These are phyloP conservation scores for Hyaena hyaena DNA, from an alignment of 2,113 vertebrate genomes.

Conservation along the genomic window DNA sequence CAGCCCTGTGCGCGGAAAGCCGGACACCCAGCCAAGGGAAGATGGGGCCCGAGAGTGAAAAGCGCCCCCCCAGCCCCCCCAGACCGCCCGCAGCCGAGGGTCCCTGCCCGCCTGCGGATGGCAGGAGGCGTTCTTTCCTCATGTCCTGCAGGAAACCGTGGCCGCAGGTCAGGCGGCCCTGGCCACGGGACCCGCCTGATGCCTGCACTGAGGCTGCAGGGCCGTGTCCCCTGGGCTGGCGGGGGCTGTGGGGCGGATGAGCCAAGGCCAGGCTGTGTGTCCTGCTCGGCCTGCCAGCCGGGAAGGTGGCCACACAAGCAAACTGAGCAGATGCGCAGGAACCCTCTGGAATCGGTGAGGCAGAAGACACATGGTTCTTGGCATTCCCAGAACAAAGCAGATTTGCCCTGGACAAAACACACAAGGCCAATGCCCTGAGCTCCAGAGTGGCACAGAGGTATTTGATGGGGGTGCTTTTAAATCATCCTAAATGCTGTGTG, in stretches of 20 bases:
- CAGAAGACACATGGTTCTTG: not conserved
- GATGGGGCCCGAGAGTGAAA: not conserved
- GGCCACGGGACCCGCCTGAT: not conserved
- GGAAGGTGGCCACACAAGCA: not conserved
- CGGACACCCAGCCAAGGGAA: not conserved
- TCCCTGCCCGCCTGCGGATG: not conserved
- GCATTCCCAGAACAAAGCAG: not conserved
- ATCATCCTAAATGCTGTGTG: not conserved
- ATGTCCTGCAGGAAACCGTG: not conserved
- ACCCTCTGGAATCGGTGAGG: fast-evolving
- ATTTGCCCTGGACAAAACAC: fast-evolving
- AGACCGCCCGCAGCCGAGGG: not conserved
- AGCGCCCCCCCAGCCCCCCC: not conserved
- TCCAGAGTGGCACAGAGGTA: not conserved
- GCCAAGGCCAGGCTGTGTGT: not conserved
- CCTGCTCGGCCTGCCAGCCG: not conserved
- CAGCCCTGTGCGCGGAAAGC: not conserved
- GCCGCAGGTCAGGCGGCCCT: not conserved
- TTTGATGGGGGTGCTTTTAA: not conserved
- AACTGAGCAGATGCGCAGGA: not conserved
- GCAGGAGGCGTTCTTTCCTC: not conserved
- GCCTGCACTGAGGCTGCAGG: not conserved
- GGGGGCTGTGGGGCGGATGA: not conserved
- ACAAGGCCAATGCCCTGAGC: not conserved
- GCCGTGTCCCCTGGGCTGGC: not conserved